phyloP scores from a whole-genome alignment of 2,113 vertebrate species.

The Theristicus caerulescens region DNA sequence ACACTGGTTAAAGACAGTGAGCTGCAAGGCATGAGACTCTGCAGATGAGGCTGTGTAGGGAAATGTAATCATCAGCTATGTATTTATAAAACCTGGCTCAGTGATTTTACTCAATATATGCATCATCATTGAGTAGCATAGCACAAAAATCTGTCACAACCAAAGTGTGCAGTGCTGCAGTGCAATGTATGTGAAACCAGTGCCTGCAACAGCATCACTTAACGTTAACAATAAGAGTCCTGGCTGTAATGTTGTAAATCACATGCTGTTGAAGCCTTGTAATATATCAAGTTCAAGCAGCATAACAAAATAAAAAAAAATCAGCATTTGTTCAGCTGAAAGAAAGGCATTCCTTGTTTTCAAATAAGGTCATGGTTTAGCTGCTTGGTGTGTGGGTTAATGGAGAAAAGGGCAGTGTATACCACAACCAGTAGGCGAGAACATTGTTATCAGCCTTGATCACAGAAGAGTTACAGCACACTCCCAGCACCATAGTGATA shows the following conservation, averaged over 20 bases:
- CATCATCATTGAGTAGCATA: neutral
- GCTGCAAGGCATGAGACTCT: neutral
- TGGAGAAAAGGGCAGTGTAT: neutral
- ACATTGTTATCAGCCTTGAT: neutral
- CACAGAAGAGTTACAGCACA: neutral
- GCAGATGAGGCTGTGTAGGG: neutral
- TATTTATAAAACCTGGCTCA: constrained; percentile 34
- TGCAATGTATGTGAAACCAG: neutral
- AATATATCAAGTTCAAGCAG: constrained; percentile 11
- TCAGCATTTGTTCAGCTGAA: neutral
- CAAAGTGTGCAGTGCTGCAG: neutral
- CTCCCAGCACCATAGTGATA: neutral
- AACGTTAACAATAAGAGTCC: neutral
- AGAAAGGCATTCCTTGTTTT: neutral
- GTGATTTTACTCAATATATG: constrained; percentile 18
- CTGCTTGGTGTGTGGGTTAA: neutral
- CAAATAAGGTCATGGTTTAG: neutral
- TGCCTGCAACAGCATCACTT: neutral
- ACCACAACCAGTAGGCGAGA: neutral
- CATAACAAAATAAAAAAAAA: neutral
- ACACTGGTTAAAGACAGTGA: constrained; percentile 13
- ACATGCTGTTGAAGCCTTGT: neutral
- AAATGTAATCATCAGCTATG: neutral
- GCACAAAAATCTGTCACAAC: constrained; percentile 2
- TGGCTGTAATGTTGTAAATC: constrained; percentile 19